Percentiles rank a stretch among this genome's conserved stretches.
These are phyloP conservation scores for Epirrita christyi DNA, from an alignment of 2,888 invertebrate species.

Conservation along the genomic window DNA sequence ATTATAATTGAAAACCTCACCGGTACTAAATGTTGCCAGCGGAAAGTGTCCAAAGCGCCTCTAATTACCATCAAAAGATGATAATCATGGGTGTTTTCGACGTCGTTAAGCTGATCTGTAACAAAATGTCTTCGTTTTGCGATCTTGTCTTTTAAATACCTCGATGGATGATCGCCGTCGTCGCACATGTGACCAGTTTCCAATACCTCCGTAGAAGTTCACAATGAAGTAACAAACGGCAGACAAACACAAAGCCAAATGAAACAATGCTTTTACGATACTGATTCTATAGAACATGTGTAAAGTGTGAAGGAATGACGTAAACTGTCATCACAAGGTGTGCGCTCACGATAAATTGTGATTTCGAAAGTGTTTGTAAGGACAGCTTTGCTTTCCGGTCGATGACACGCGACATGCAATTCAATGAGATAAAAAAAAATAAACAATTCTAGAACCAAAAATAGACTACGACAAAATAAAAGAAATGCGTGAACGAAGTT, in stretches of 20 bases:
- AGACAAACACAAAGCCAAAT: constrained; percentile 69
- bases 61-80: constrained; percentile 84
- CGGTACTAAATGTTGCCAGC: constrained; percentile 77
- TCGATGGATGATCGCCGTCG: constrained; percentile 61
- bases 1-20: constrained; percentile 77
- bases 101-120: constrained; percentile 84
- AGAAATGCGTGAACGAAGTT: constrained; percentile 21
- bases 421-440: constrained; percentile 37
- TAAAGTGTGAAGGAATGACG: constrained; percentile 42
- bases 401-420: constrained; percentile 59
- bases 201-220: constrained; percentile 52
- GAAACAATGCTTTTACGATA: constrained; percentile 48
- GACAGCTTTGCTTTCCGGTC: constrained; percentile 54
- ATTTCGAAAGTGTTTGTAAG: constrained; percentile 47
- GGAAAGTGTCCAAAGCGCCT: constrained; percentile 79
- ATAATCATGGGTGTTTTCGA: constrained; percentile 85
- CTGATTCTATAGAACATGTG: constrained; percentile 36
- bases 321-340: constrained; percentile 24
- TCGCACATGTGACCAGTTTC: constrained; percentile 54
- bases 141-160: constrained; percentile 67
- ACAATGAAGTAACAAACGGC: constrained; percentile 45
- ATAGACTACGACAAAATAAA: constrained; percentile 37
- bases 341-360: constrained; percentile 10
- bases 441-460: constrained; percentile 59
- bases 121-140: constrained; percentile 82